Evolutionary conservation across 2,113 vertebrate genomes (phyloP), one percentile per base, ranked within the genome.

Genomic region (Candoia aspera): DNA sequence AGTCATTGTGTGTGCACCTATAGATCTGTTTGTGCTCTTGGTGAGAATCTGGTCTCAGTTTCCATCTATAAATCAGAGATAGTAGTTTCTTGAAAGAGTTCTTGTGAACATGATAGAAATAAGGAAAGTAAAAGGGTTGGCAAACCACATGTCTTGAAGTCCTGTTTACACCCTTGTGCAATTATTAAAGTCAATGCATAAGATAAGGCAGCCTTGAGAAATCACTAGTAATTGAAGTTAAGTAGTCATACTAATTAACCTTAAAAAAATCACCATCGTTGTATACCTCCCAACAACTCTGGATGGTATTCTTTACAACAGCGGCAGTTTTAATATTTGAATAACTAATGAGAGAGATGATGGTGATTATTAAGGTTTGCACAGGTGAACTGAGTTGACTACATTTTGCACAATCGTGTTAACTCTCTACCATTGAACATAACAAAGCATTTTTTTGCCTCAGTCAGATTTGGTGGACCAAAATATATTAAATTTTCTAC

Each of bases 381-480:
- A 49, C 26, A 17, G 33, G 46, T 23, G 46, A 33, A 10, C 1
- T 49, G 49, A 49, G 49, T 68, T 73, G 15, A 33, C 37, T 54
- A 19, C 5, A 1, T 26, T 24, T 68, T 8, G 46, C 17, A 2
- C 92, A 87, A 2, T 73, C 10, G 0, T 26, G 79, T 42, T 90
- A 93, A 94, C 73, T 85, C 57, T 93, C 60, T 85, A 26, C 91
- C 93, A 87, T 60, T 92, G 96, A 93, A 94, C 93, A 94, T 97
- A 95, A 97, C 95, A 96, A 93, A 97, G 94, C 94, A 79, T 97
- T 96, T 91, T 97, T 97, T 98, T 98, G 96, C 97, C 97, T 97
- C 98, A 99, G 99, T 97, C 98, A 98, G 98, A 99, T 97, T 97
- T 99, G 97, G 97, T 99, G 97, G 98, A 99, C 97, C 98, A 98